A percentile compares a stretch with the other conserved stretches of the same genome.
Conservation (phyloP, 2,113 vertebrate genomes). For the Saccopteryx leptura region DNA sequence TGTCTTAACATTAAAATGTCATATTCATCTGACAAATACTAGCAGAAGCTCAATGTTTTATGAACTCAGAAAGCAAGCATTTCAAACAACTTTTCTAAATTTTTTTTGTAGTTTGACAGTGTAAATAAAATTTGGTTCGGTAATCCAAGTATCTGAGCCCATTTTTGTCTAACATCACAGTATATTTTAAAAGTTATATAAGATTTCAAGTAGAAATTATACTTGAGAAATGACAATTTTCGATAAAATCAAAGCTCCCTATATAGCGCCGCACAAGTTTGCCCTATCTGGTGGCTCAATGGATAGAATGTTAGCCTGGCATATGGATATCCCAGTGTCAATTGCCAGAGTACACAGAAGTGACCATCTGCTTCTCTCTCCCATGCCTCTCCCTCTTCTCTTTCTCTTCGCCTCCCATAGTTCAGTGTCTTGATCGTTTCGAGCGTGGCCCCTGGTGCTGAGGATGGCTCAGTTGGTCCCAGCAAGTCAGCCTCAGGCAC, state of each 20-base stretch:
- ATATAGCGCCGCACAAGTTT: not conserved
- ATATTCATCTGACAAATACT: not conserved
- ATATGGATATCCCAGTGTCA: too few relatives aligned
- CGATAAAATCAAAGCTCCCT: not conserved
- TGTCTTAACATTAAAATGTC: not conserved
- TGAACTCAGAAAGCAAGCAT: not conserved
- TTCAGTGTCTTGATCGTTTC: too few relatives aligned
- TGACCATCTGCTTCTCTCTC: too few relatives aligned
- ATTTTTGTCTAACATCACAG: not conserved
- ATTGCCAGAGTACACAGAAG: too few relatives aligned
- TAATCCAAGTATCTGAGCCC: not conserved
- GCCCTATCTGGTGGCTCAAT: too few relatives aligned
- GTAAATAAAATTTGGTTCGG: not conserved
- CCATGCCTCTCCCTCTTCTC: too few relatives aligned
- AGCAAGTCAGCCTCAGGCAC: too few relatives aligned
- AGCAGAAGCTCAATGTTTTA: not conserved
- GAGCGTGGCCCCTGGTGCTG: too few relatives aligned
- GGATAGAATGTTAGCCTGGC: too few relatives aligned
- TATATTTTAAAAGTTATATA: conserved; percentile 21
- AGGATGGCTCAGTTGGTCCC: too few relatives aligned
- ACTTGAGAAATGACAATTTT: conserved; percentile 27
- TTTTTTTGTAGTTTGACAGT: conserved; percentile 46
- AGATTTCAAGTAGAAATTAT: conserved; percentile 7
- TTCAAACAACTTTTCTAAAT: conserved; percentile 27
- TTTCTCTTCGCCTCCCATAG: too few relatives aligned